phyloP scores from a whole-genome alignment of 2,797 vertebrate genomes.

The Sebastolobus altivelis region DNA sequence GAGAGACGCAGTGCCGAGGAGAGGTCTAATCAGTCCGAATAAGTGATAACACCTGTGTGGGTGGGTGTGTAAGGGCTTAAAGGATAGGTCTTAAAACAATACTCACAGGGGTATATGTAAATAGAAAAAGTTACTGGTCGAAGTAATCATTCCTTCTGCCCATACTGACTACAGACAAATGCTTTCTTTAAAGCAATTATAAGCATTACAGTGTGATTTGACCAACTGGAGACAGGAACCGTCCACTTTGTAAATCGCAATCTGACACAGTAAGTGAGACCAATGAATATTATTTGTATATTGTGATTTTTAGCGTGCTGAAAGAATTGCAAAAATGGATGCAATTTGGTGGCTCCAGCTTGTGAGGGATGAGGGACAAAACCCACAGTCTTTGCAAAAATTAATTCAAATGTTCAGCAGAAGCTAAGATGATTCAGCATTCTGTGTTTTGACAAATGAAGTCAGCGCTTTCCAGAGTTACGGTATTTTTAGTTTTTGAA shows the following conservation, averaged over 20 bases:
- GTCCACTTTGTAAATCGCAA: background rate
- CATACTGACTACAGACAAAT: background rate
- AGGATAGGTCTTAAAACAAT: background rate
- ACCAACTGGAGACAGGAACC: background rate
- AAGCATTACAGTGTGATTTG: background rate
- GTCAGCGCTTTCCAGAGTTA: background rate
- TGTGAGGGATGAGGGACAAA: too few relatives aligned
- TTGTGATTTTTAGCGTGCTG: background rate
- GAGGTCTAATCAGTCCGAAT: background rate
- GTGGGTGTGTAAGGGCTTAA: background rate
- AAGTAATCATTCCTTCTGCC: background rate
- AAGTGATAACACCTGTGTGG: background rate
- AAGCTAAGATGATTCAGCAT: too few relatives aligned
- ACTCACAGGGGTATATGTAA: background rate
- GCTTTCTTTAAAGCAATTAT: background rate
- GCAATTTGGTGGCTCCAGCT: too few relatives aligned
- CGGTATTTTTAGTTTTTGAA: background rate
- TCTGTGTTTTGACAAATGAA: background rate
- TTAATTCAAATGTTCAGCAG: too few relatives aligned
- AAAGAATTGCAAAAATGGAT: background rate
- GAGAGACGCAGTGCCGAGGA: background rate
- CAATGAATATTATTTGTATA: background rate
- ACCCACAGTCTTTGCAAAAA: too few relatives aligned
- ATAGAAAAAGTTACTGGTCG: background rate
- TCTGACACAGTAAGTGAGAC: background rate